Percentiles rank a stretch among this genome's conserved stretches.
Evolutionary conservation across 2,888 invertebrate species (phyloP).

Genomic region (Drosophila anomalipes): DNA sequence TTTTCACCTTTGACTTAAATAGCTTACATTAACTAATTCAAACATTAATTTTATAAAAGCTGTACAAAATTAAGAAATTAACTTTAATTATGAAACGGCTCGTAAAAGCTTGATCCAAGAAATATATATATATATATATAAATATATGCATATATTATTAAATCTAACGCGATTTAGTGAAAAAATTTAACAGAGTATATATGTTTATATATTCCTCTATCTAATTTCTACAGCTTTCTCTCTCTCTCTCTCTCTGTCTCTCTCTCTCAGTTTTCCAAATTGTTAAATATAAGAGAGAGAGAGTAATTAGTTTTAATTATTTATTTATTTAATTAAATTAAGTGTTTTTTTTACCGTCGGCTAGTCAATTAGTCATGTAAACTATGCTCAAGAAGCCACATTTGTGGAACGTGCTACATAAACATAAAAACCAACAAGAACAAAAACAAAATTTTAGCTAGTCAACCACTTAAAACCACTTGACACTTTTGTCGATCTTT

Average conservation of each 20-base stretch:
- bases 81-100: neutral
- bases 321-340: neutral
- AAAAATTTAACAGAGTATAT: neutral
- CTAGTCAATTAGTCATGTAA: conserved; percentile 1
- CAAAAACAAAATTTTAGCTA: neutral
- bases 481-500: conserved; percentile 71
- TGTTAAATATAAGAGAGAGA: neutral
- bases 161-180: neutral
- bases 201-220: neutral
- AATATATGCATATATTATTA: neutral
- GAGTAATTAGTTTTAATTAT: neutral
- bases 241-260: neutral
- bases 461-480: conserved; percentile 55
- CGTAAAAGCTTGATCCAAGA: neutral
- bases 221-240: neutral
- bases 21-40: neutral
- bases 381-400: neutral
- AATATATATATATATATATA: neutral
- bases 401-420: conserved; percentile 54
- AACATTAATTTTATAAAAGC: neutral
- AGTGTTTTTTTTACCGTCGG: conserved; percentile 13
- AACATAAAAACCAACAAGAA: neutral
- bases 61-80: neutral
- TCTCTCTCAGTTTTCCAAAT: neutral
- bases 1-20: neutral